Evolutionary conservation across 2,113 vertebrate genomes (phyloP), one percentile per base, ranked within the genome.

Genomic region (Corydoras sp.): DNA sequence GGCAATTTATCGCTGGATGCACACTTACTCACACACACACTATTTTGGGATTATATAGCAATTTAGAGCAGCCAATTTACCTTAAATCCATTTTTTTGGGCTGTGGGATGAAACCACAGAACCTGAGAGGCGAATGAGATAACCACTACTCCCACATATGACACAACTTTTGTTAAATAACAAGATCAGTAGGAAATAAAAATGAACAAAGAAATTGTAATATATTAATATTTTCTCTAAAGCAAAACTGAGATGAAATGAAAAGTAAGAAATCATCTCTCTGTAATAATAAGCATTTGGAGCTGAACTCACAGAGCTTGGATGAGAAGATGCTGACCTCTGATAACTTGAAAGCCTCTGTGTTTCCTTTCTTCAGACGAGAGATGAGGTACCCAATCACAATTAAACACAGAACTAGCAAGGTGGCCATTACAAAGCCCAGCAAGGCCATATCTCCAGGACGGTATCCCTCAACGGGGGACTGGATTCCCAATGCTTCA

Each of bases 371-470:
- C 78, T 80, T 82, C 69, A 90, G 15, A 68, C 81, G 86, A 29
- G 86, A 89, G 64, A 91, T 62, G 65, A 93, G 58, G 74, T 92
- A 81, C 70, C 89, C 92, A 31, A 94, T 90, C 43, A 90, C 70
- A 8, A 89, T 82, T 43, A 95, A 77, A 68, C 83, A 83, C 43
- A 94, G 82, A 43, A 89, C 78, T 15, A 95, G 76, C 65, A 94
- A 74, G 1, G 86, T 89, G 0, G 89, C 91, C 83, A 94, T 89
- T 0, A 84, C 68, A 2, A 91, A 87, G 1, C 92, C 92, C 10
- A 94, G 72, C 9, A 90, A 71, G 8, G 83, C 91, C 92, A 94
- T 94, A 72, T 94, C 88, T n/a, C 88, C 85, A 0, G 86, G 73
- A 4, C 85, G 83, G 77, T 89, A 87, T 51, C 85, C 85, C 0